Evolutionary conservation across 35 echinoderm and acorn worm genomes (phyloP), one percentile per base, ranked within the genome.

Genomic region (Strongylocentrotus purpuratus): DNA sequence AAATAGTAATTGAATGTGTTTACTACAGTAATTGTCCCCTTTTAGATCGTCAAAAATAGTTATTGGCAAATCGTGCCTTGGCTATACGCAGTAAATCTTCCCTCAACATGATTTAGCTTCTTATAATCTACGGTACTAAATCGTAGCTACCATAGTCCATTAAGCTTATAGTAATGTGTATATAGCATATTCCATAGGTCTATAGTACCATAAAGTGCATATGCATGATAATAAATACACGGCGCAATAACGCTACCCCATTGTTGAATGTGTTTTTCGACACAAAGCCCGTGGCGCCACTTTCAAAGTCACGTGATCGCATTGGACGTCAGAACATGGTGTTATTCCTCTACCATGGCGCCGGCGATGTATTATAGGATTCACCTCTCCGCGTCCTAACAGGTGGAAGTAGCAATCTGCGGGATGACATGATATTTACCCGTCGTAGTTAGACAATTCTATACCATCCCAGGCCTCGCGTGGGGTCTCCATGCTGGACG

Each of bases 281-380:
- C 20, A 22, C 20, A 78, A 78, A 78, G 65, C 65, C 65, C 20
- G 65, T 78, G 65, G 65, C 65, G 65, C 22, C 65, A 78, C 20
- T 78, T 78, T 78, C 65, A 22, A 78, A 78, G 65, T 78, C 65
- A 78, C 65, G 65, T 78, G 65, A 78, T 28, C 65, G 22, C 22
- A n/a, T n/a, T 78, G 65, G 65, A 78, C 65, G 65, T 78, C 65
- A 78, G 28, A 78, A 78, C 65, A 78, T 78, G 65, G 65, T 78
- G 65, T 78, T 78, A 28, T 78, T 78, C 65, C 65, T 78, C 28
- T 28, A 78, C 65, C 22, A 78, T 8, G 65, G 65, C 65, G 65
- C 65, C 65, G 65, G 20, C 28, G 20, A 28, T 78, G 65, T 78
- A 78, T 78, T 78, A 78, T 78, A 78, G 18, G 65, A 78, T 78